Conservation (phyloP, 1,140 invertebrate species). For the Coelopa frigida region DNA sequence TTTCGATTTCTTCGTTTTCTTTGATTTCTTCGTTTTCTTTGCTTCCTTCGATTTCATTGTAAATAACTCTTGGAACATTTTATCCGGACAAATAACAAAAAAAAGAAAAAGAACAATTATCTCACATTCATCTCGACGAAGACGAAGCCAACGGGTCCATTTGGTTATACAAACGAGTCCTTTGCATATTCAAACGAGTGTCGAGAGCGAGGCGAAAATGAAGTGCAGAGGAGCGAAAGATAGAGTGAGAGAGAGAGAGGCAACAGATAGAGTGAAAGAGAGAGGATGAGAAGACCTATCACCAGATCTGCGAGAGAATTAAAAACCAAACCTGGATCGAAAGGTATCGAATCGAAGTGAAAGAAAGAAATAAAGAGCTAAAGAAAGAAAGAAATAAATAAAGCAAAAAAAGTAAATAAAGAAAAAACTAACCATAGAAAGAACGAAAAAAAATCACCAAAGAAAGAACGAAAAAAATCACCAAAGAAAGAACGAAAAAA, state of each 20-base stretch:
- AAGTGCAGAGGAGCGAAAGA: background rate
- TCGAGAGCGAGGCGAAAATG: background rate
- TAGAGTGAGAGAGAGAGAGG: background rate
- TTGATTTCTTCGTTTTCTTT: background rate
- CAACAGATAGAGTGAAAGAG: too few relatives aligned
- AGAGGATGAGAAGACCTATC: background rate
- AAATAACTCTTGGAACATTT: too few relatives aligned
- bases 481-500: background rate
- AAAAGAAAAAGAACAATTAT: background rate
- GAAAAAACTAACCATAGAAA: background rate
- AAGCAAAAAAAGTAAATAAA: background rate
- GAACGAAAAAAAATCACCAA: background rate
- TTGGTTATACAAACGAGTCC: too few relatives aligned
- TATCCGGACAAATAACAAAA: background rate
- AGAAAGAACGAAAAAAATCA: background rate
- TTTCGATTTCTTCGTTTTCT: background rate
- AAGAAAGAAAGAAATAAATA: too few relatives aligned
- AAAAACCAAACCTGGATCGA: too few relatives aligned
- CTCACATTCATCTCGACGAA: background rate
- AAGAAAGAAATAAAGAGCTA: too few relatives aligned
- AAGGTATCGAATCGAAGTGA: too few relatives aligned
- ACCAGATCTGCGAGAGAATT: too few relatives aligned
- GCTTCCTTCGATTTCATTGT: too few relatives aligned
- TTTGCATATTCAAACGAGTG: background rate
- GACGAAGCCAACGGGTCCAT: background rate